These are phyloP conservation scores for Melipona beecheii DNA, from an alignment of 2,888 invertebrate genomes.

Conservation along the genomic window DNA sequence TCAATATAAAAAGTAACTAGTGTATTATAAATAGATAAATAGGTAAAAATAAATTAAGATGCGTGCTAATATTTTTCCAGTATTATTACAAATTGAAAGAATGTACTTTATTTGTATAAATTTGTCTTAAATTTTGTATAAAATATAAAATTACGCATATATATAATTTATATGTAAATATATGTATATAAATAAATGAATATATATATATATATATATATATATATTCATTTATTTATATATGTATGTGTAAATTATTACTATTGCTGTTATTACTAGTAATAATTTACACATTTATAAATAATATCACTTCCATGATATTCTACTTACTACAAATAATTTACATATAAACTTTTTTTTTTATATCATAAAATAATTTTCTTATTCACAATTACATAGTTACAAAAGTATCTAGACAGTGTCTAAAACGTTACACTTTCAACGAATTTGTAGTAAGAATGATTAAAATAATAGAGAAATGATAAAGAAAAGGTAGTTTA, in stretches of 20 bases:
- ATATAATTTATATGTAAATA: slow-evolving; percentile 11
- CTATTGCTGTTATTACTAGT: slow-evolving; percentile 1
- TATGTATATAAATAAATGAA: slow-evolving; percentile 9
- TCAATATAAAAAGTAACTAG: slow-evolving; percentile 40
- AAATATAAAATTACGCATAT: slow-evolving; percentile 18
- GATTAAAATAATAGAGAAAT: background rate
- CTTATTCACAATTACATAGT: background rate
- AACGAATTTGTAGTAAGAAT: background rate
- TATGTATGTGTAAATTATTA: slow-evolving; percentile 35
- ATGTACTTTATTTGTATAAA: slow-evolving; percentile 49
- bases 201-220: slow-evolving; percentile 18
- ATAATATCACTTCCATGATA: slow-evolving; percentile 2
- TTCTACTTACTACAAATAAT: slow-evolving; percentile 7
- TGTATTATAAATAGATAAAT: slow-evolving; percentile 51
- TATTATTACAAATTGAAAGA: slow-evolving; percentile 68
- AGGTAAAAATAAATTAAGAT: slow-evolving; percentile 60
- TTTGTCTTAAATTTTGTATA: slow-evolving; percentile 38
- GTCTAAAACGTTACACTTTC: background rate
- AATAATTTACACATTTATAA: slow-evolving; percentile 17
- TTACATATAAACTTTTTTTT: slow-evolving; percentile 12
- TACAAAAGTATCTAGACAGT: background rate
- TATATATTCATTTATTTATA: background rate
- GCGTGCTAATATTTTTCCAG: slow-evolving; percentile 77
- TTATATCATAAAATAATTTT: background rate
- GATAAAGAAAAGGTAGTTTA: background rate